Base-by-base conservation (phyloP, 2,113 vertebrate genomes). In the Tapirus terrestris region DNA sequence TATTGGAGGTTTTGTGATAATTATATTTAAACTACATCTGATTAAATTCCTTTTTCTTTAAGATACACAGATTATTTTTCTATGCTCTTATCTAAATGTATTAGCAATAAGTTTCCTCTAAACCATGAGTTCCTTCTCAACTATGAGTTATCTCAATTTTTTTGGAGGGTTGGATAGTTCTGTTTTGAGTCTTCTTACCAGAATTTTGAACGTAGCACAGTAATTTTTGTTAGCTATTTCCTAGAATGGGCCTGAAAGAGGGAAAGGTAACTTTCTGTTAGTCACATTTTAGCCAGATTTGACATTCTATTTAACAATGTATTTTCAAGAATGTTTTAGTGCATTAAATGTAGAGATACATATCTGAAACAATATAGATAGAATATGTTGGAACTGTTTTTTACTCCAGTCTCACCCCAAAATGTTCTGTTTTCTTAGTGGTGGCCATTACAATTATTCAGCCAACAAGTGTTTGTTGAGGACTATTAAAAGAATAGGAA, bases 311-410 rank as follows among this genome's bases (percentile, higher is more conserved):
- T 85, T 80, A 45, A 67, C 39, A 76, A 7, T 6, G 8, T 86
- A 36, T 79, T 96, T 91, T 91, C 27, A 60, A 91, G 73, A 94
- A 43, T 56, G 29, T 65, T 81, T 27, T 53, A 68, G 68, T 82
- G 45, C n/a, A 31, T 61, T 93, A 70, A 89, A 39, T 53, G 48
- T 43, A 67, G 53, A 3, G 53, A 3, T 51, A 63, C 43, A 63
- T 29, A 53, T 2, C 5, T 70, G 77, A 70, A 91, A 53, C 33
- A n/a, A 23, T 36, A 27, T 33, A 56, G 53, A 53, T 13, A 53
- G 51, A 51, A 36, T 79, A 0, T 45, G 3, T 72, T 45, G 12
- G 23, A 29, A 56, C 87, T 56, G 2, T 63, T 82, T 93, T 56
- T 83, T 39, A 13, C 5, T 75, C 33, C 17, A 51, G 5, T 63